A percentile compares a stretch with the other conserved stretches of the same genome.
Evolutionary conservation across 2,888 invertebrate genomes (phyloP).

Genomic region (Drosophila putrida): DNA sequence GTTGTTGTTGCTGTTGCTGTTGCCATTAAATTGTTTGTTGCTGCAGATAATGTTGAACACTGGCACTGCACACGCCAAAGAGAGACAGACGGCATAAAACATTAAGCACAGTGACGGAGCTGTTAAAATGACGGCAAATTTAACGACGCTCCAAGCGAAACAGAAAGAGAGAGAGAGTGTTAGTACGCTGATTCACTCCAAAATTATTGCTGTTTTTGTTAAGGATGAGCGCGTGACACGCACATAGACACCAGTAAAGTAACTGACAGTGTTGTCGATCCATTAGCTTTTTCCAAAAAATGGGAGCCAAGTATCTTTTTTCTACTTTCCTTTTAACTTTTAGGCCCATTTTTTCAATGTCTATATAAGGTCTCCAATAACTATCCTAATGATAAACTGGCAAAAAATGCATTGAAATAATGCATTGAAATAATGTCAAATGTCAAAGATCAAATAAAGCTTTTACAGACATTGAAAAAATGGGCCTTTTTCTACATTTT

Average conservation of each 20-base stretch:
- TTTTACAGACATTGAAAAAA: too few relatives aligned
- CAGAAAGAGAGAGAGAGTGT: constrained; percentile 21
- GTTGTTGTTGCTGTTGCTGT: constrained; percentile 21
- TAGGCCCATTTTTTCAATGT: too few relatives aligned
- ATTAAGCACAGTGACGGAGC: constrained; percentile 46
- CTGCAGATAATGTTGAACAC: constrained; percentile 33
- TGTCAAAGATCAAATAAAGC: too few relatives aligned
- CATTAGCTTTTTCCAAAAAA: too few relatives aligned
- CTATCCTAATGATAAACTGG: too few relatives aligned
- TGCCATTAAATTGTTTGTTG: constrained; percentile 38
- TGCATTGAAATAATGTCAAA: too few relatives aligned
- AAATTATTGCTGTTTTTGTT: constrained; percentile 13
- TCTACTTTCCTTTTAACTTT: too few relatives aligned
- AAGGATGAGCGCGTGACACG: constrained; percentile 26
- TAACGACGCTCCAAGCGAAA: constrained; percentile 30
- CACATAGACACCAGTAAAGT: background rate
- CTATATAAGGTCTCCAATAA: too few relatives aligned
- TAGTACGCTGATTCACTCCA: constrained; percentile 41
- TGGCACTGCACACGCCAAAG: constrained; percentile 11
- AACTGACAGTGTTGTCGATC: too few relatives aligned
- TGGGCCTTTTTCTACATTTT: too few relatives aligned
- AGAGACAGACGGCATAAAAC: constrained; percentile 40
- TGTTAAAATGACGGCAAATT: constrained; percentile 45
- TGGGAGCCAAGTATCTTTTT: too few relatives aligned
- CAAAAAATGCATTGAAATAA: too few relatives aligned